phyloP scores from a whole-genome alignment of 2,888 invertebrate species.

The Fragum sueziense region DNA sequence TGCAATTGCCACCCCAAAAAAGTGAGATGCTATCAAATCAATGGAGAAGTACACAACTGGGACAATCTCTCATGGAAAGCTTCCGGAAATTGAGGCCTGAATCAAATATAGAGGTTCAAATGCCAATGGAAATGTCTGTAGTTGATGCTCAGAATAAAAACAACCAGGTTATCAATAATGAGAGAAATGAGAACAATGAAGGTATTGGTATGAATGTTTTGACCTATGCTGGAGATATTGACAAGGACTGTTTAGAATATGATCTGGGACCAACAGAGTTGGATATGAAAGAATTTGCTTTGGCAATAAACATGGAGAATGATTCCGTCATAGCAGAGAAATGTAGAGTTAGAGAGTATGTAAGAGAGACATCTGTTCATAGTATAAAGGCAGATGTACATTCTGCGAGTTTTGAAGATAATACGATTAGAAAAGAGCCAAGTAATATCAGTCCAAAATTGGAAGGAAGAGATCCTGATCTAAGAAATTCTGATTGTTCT shows the following conservation, averaged over 20 bases:
- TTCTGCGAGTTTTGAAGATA: not conserved
- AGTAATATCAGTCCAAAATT: too few relatives aligned
- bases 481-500: too few relatives aligned
- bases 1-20: not conserved
- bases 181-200: not conserved
- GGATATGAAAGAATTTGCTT: not conserved
- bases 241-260: too few relatives aligned
- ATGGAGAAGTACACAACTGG: not conserved
- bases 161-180: not conserved
- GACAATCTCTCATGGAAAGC: not conserved
- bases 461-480: too few relatives aligned
- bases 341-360: not conserved
- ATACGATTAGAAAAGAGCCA: too few relatives aligned
- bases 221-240: not conserved
- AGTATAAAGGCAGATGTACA: conserved; percentile 12
- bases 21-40: not conserved
- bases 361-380: not conserved
- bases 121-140: not conserved
- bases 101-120: not conserved
- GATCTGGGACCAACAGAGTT: too few relatives aligned
- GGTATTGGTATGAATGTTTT: not conserved
- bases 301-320: not conserved
- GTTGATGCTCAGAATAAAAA: not conserved
- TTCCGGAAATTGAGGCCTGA: not conserved
- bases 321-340: not conserved